Percentiles rank a stretch among this genome's conserved stretches.
Conservation (phyloP, 1,140 invertebrate genomes). For the Drosophila melanica region DNA sequence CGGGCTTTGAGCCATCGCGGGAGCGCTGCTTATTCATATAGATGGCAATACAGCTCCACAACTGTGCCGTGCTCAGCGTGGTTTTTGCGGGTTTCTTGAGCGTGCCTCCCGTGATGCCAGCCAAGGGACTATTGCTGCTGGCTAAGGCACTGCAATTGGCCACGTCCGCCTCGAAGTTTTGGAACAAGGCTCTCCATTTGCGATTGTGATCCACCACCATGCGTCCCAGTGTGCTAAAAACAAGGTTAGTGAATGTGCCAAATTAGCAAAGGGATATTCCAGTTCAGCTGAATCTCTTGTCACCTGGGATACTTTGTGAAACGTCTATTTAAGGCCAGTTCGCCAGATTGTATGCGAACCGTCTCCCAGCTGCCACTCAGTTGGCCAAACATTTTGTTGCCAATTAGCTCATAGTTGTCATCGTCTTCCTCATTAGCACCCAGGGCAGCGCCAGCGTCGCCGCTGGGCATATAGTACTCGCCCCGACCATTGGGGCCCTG, state of each 20-base stretch:
- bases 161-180: conserved; percentile 77
- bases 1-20: conserved; percentile 58
- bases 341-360: conserved; percentile 91
- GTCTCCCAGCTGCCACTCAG: conserved; percentile 92
- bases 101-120: conserved; percentile 32
- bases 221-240: conserved; percentile 54
- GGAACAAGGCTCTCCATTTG: conserved; percentile 73
- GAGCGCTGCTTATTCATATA: conserved; percentile 85
- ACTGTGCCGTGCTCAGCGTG: conserved; percentile 55
- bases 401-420: conserved; percentile 62
- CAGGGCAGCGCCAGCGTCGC: conserved; percentile 43
- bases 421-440: conserved; percentile 51
- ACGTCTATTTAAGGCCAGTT: conserved; percentile 88
- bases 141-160: conserved; percentile 46
- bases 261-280: neutral
- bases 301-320: conserved; percentile 87
- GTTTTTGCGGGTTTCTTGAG: conserved; percentile 47
- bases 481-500: conserved; percentile 89
- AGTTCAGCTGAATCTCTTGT: conserved; percentile 47
- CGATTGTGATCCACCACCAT: conserved; percentile 69
- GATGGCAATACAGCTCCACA: conserved; percentile 85
- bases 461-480: conserved; percentile 89
- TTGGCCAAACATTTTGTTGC: conserved; percentile 85
- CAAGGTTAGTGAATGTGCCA: neutral
- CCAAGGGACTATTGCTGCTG: conserved; percentile 13